Evolutionary conservation across 2,888 invertebrate species (phyloP).

Genomic region (Lottia gigantea): DNA sequence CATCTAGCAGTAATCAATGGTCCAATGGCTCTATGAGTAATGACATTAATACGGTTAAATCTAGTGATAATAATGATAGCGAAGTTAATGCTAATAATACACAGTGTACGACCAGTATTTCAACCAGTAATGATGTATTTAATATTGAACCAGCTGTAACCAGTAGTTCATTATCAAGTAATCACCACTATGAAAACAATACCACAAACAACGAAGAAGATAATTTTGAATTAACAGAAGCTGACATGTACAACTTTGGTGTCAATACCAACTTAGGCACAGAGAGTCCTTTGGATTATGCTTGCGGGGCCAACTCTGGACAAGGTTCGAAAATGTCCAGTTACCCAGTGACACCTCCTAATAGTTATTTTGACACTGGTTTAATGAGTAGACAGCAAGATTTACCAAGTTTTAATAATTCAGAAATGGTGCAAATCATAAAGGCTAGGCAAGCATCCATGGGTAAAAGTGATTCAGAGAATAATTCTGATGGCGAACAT

Average conservation of each 20-base stretch:
- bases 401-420: conserved; percentile 69
- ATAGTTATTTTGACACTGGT: conserved; percentile 57
- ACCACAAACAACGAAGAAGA: conserved; percentile 14
- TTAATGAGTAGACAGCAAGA: conserved; percentile 31
- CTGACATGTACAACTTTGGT: conserved; percentile 14
- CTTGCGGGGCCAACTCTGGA: conserved; percentile 31
- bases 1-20: not conserved
- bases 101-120: not conserved
- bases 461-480: conserved; percentile 20
- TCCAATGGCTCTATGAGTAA: not conserved
- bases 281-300: conserved; percentile 26
- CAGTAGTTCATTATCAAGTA: not conserved
- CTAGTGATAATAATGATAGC: not conserved
- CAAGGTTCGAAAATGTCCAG: conserved; percentile 37
- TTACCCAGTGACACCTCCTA: conserved; percentile 65
- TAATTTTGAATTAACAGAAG: conserved; percentile 20
- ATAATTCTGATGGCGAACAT: conserved; percentile 14
- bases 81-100: not conserved
- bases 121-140: not conserved
- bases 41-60: not conserved
- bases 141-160: not conserved
- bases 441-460: conserved; percentile 66
- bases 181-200: not conserved
- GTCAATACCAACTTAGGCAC: conserved; percentile 7
- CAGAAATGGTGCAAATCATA: conserved; percentile 69